Conservation (phyloP, 2,888 invertebrate species). For the Sialis lutaria region DNA sequence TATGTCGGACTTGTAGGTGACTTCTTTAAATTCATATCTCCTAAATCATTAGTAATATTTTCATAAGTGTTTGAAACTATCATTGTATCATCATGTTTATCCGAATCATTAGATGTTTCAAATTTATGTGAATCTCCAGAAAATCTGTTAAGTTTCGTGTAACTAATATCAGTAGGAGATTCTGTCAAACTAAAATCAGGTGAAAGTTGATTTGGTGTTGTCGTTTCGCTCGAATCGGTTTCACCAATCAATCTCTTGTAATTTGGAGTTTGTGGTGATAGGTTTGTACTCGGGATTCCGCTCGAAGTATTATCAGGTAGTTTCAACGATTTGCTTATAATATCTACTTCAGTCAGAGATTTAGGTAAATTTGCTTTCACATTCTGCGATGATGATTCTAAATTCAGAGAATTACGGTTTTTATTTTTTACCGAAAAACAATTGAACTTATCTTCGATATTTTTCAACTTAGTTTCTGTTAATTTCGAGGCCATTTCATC, state of each 20-base stretch:
- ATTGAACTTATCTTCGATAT: not conserved
- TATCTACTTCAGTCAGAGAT: constrained; percentile 21
- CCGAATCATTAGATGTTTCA: not conserved
- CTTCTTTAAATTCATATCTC: constrained; percentile 25
- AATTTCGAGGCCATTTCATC: constrained; percentile 9
- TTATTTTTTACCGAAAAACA: not conserved
- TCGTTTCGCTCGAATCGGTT: constrained; percentile 17
- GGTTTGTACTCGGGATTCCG: constrained; percentile 15
- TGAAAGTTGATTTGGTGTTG: constrained; percentile 14
- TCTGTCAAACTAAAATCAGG: constrained; percentile 16
- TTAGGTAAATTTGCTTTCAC: constrained; percentile 16
- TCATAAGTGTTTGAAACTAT: constrained; percentile 2
- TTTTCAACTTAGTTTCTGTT: not conserved
- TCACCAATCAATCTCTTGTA: constrained; percentile 18
- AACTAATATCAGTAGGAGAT: constrained; percentile 30
- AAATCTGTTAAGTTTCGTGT: constrained; percentile 30
- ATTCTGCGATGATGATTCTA: constrained; percentile 13
- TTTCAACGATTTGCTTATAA: constrained; percentile 13
- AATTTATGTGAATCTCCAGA: constrained; percentile 14
- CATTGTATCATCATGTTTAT: not conserved
- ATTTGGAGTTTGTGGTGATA: constrained; percentile 21
- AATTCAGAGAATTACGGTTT: constrained; percentile 20
- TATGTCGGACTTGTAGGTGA: constrained; percentile 32
- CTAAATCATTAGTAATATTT: constrained; percentile 2
- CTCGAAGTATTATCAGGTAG: constrained; percentile 14